Evolutionary conservation across 92 coral and sea anemone species (phyloP).

Genomic region (Blastomussa wellsi): DNA sequence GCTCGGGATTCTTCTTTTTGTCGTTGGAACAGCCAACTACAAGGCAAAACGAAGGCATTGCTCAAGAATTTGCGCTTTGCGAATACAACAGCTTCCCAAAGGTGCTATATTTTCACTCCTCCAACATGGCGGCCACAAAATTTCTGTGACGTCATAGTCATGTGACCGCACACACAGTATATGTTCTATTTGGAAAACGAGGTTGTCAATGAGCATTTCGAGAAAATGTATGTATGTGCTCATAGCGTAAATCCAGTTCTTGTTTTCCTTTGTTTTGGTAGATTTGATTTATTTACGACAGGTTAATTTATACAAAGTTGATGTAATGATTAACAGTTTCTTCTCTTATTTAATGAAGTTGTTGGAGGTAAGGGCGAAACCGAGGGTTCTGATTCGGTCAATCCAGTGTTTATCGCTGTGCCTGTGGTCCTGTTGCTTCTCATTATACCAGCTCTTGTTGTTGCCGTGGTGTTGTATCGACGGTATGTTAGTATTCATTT

Average conservation of each 20-base stretch:
- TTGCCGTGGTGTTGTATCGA: slow-evolving; percentile 3
- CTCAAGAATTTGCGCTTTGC: no score
- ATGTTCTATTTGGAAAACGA: no score
- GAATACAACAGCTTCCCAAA: slow-evolving; percentile 4
- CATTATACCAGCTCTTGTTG: not conserved
- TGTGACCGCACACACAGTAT: slow-evolving; percentile 37
- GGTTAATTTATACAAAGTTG: no score
- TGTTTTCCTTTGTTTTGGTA: no score
- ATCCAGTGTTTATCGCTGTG: not conserved
- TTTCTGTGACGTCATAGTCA: slow-evolving; percentile 37
- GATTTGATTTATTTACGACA: no score
- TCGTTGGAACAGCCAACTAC: no score
- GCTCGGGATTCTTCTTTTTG: no score
- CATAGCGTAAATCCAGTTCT: no score
- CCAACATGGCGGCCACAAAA: slow-evolving; percentile 49
- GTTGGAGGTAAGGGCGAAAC: not conserved
- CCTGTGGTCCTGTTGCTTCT: slow-evolving; percentile 2
- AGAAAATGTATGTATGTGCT: no score
- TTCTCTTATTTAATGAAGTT: not conserved
- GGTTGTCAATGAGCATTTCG: no score
- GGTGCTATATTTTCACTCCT: slow-evolving; percentile 22
- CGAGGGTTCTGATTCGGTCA: not conserved
- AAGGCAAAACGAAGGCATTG: no score
- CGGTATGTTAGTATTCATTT: not conserved
- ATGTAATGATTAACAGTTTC: not conserved